Evolutionary conservation across 2,797 vertebrate species (phyloP).

Genomic region (Thamnophis elegans): DNA sequence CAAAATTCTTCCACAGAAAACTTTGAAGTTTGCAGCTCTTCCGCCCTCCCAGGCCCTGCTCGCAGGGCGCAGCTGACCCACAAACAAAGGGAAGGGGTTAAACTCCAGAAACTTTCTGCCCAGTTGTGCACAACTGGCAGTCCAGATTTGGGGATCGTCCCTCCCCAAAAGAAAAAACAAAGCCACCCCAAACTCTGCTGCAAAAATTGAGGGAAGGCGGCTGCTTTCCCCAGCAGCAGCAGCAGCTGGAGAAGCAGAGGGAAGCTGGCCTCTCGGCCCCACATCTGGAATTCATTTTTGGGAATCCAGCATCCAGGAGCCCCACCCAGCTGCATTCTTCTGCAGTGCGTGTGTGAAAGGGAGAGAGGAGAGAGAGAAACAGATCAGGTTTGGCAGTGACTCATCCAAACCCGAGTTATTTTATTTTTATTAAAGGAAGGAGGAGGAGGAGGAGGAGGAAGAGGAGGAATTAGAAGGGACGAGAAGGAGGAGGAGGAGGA

Average conservation of each 20-base stretch:
- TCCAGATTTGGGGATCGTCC: too few species aligned
- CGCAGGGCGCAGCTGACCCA: neutral
- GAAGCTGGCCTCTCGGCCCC: neutral
- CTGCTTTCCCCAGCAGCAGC: neutral
- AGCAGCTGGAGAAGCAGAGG: neutral
- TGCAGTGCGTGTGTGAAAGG: neutral
- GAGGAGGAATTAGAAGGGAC: too few species aligned
- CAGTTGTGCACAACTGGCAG: fast-evolving
- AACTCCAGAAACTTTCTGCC: too few species aligned
- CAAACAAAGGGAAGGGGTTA: neutral
- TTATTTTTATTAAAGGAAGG: too few species aligned
- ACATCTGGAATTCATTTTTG: slow-evolving; percentile 31
- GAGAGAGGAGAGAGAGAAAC: neutral
- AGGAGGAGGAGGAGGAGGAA: neutral
- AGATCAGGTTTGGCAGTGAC: neutral
- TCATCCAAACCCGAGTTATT: neutral
- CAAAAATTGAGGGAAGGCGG: neutral
- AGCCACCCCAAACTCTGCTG: neutral
- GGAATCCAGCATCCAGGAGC: neutral
- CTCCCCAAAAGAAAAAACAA: neutral
- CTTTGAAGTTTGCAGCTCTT: too few species aligned
- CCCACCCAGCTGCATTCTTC: slow-evolving; percentile 4
- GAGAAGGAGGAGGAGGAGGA: too few species aligned
- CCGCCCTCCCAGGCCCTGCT: neutral
- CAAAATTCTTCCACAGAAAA: neutral